A percentile compares a stretch with the other conserved stretches of the same genome.
phyloP scores from a whole-genome alignment of 1,140 invertebrate genomes.

The Diachasma alloeum region DNA sequence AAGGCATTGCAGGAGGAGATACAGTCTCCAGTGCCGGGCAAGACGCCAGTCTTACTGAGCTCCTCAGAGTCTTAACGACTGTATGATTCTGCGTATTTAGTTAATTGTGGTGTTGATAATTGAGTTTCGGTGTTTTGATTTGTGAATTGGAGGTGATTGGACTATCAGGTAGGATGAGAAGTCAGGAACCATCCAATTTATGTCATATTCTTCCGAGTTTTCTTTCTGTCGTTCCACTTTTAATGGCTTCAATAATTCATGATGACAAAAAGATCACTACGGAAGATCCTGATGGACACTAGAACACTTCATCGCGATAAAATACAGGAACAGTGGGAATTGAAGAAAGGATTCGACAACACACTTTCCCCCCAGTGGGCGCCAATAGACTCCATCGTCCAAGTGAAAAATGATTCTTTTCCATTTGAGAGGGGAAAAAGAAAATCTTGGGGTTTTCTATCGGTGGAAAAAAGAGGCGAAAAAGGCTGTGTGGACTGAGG shows the following conservation, averaged over 20 bases:
- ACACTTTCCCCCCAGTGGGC: neutral
- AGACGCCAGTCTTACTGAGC: slow-evolving; percentile 40
- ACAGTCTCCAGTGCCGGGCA: slow-evolving; percentile 35
- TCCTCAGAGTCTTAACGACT: slow-evolving; percentile 22
- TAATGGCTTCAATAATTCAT: too few species aligned
- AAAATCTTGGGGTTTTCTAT: neutral
- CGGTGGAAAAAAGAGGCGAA: neutral
- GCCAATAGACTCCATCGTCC: neutral
- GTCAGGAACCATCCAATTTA: too few species aligned
- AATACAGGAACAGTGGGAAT: neutral
- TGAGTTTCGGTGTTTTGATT: neutral
- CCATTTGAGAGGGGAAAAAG: neutral
- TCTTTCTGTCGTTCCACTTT: too few species aligned
- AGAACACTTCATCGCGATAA: neutral
- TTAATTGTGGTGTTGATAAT: neutral
- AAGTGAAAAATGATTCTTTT: neutral
- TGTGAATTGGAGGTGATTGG: neutral
- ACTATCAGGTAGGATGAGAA: neutral
- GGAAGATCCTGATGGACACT: neutral
- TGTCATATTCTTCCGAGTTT: too few species aligned
- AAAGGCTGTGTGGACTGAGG: neutral
- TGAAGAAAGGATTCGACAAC: neutral
- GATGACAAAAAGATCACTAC: neutral
- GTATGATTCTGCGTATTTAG: neutral
- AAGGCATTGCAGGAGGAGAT: slow-evolving; percentile 35